Evolutionary conservation across 2,797 vertebrate genomes (phyloP), one percentile per base, ranked within the genome.

Genomic region (Erethizon dorsatum): DNA sequence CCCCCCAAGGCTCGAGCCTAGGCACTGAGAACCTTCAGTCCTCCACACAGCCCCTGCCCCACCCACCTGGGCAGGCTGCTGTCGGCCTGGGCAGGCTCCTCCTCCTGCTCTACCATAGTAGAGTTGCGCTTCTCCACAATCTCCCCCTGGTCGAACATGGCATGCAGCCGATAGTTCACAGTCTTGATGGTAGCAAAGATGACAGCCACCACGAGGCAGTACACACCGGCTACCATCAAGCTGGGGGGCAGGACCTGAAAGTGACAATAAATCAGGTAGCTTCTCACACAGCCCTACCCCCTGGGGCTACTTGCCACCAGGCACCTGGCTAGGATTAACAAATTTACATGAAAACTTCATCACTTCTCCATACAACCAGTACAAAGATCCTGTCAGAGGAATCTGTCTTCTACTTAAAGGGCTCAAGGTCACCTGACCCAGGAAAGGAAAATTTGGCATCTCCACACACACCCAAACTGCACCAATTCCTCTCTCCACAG

Each of bases 111-210:
- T 31, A 98, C 98, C 85, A 99, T 98, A 0, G 99, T 98, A 10
- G 99, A 99, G 98, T 99, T 99, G 97, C 99, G 99, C 98, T 99
- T 99, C 98, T 99, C 99, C 83, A 99, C 99, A n/a, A 99, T 99
- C 98, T 99, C 99, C 0, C 99, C 99, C 67, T 99, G 98, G 98
- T 99, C 99, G 24, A 99, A 99, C 99, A 99, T 99, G 75, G 99
- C 97, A 41, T 99, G 99, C 37, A 99, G 98, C 45, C 99, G 99
- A 93, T 99, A 99, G 98, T 99, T 99, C 80, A 99, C 98, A 13
- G 99, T 99, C 97, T 99, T 99, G 94, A 99, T 98, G 94, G 99
- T 98, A 0, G 99, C 99, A 97, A 99, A 99, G 98, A 99, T 99
- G 94, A 99, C 96, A 0, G 99, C 99, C 94, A 99, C 99, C 96